These are phyloP conservation scores for Upupa epops DNA, from an alignment of 2,113 vertebrate genomes.

Conservation along the genomic window DNA sequence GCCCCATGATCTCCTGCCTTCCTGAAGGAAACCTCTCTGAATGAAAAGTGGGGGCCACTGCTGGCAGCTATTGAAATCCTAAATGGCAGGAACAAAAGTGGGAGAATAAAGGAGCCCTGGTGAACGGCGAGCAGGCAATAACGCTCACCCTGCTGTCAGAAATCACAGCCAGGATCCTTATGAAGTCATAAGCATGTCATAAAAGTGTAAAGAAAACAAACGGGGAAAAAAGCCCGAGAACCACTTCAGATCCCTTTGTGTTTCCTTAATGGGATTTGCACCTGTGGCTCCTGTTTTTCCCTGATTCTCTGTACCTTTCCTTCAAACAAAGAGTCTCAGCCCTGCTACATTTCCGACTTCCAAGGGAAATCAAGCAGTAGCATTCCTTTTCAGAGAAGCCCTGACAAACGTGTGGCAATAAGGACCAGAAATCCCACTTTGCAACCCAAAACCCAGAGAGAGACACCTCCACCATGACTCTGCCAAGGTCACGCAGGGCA, in stretches of 20 bases:
- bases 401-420: fast-evolving
- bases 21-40: neutral
- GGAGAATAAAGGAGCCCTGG: neutral
- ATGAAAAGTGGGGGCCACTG: neutral
- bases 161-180: neutral
- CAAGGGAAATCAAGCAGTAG: neutral
- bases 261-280: conserved; percentile 35
- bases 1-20: neutral
- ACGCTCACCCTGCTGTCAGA: neutral
- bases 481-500: neutral
- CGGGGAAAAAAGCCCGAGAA: neutral
- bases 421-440: neutral
- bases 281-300: conserved; percentile 23
- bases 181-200: neutral
- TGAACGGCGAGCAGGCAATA: neutral
- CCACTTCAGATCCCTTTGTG: neutral
- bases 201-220: neutral
- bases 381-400: neutral
- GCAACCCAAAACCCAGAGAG: neutral
- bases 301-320: neutral
- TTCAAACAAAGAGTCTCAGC: neutral
- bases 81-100: fast-evolving
- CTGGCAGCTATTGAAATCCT: neutral
- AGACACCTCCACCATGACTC: neutral
- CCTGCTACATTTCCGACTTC: neutral